These are phyloP conservation scores for Tenthredo scrophulariae DNA, from an alignment of 2,888 invertebrate genomes.

Conservation along the genomic window DNA sequence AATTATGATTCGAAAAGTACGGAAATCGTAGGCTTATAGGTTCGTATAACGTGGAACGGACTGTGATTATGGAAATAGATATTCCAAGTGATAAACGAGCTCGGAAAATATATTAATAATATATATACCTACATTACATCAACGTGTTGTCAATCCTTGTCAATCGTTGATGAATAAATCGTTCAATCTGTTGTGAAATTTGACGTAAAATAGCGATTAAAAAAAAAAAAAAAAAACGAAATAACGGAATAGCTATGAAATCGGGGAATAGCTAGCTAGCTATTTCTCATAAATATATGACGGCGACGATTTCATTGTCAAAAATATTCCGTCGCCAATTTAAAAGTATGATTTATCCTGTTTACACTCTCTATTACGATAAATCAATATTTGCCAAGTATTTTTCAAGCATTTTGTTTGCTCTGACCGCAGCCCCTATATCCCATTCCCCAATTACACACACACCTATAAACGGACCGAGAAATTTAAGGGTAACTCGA, in stretches of 20 bases:
- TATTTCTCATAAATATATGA: slow-evolving; percentile 20
- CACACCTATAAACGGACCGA: neutral
- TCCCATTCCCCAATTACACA: neutral
- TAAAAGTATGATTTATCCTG: slow-evolving; percentile 47
- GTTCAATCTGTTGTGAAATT: neutral
- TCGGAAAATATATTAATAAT: neutral
- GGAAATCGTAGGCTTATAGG: neutral
- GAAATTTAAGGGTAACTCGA: neutral
- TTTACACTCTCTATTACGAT: slow-evolving; percentile 42
- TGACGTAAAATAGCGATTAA: slow-evolving; percentile 22
- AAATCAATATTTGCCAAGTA: slow-evolving; percentile 41
- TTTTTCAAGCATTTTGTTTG: neutral
- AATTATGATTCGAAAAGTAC: slow-evolving; percentile 11
- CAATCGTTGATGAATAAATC: slow-evolving; percentile 25
- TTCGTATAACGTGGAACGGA: neutral
- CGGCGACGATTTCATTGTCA: slow-evolving; percentile 18
- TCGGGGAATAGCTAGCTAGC: neutral
- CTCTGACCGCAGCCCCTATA: slow-evolving; percentile 4
- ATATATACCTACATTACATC: neutral
- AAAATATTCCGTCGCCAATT: slow-evolving; percentile 45
- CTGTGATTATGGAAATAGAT: slow-evolving; percentile 10
- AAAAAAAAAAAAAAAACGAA: neutral
- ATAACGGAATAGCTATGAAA: slow-evolving; percentile 10
- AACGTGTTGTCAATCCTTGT: neutral
- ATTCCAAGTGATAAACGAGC: slow-evolving; percentile 9